These are phyloP conservation scores for Ceuthmochares aereus DNA, from an alignment of 2,113 vertebrate genomes.

Conservation along the genomic window DNA sequence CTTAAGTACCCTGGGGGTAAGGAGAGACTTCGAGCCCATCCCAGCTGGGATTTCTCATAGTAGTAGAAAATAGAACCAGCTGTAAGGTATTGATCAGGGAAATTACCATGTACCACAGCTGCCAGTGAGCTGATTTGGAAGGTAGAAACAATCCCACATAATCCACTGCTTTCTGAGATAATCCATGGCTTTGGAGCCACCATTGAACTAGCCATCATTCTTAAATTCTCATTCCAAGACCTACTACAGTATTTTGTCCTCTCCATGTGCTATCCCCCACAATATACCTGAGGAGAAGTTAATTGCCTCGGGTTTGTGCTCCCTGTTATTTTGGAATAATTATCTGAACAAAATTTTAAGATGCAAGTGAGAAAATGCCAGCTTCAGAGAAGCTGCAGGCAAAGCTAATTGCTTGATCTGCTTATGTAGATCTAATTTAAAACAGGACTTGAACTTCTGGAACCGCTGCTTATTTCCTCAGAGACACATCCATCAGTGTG, in stretches of 20 bases:
- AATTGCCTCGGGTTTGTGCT: neutral
- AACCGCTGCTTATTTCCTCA: constrained; percentile 64
- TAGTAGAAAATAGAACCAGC: neutral
- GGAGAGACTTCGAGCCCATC: neutral
- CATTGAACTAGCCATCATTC: neutral
- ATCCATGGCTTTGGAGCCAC: neutral
- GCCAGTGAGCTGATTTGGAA: neutral
- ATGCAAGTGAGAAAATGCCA: constrained; percentile 62
- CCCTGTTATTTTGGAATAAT: constrained; percentile 55
- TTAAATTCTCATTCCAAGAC: neutral
- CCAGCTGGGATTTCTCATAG: too few species aligned
- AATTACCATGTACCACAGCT: rapidly evolving
- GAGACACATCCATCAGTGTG: constrained; percentile 57
- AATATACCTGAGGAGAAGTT: constrained; percentile 14
- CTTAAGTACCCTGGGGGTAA: neutral
- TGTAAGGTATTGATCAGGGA: rapidly evolving
- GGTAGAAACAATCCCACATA: neutral
- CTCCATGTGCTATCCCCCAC: constrained; percentile 30
- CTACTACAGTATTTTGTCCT: neutral
- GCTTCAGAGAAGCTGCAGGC: constrained; percentile 63
- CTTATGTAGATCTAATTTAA: constrained; percentile 71
- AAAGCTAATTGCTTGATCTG: constrained; percentile 74
- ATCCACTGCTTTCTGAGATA: neutral
- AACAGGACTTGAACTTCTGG: constrained; percentile 67
- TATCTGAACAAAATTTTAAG: constrained; percentile 65